These are phyloP conservation scores for Gibbula magus DNA, from an alignment of 2,888 invertebrate species.

Conservation along the genomic window DNA sequence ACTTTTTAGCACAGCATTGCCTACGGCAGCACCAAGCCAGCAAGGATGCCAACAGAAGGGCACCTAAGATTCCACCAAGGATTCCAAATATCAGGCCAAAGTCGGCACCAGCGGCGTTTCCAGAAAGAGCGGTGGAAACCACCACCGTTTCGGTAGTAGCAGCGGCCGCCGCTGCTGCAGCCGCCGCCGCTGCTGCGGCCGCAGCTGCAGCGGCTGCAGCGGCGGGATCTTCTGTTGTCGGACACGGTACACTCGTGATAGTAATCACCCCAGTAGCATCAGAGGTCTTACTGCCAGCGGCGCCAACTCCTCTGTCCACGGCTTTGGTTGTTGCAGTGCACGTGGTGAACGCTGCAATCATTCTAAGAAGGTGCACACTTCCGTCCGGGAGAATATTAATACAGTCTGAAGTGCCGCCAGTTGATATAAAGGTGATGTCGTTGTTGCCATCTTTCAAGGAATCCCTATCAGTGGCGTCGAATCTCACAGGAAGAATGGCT, in stretches of 20 bases:
- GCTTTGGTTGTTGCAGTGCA: background rate
- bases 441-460: background rate
- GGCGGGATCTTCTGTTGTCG: background rate
- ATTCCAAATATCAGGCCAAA: background rate
- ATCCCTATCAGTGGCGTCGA: background rate
- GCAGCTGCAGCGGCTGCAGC: background rate
- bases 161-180: background rate
- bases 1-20: background rate
- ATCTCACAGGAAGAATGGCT: background rate
- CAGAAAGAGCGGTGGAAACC: background rate
- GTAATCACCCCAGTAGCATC: background rate
- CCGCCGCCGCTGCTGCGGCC: background rate
- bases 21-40: conserved; percentile 1
- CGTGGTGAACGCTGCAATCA: background rate
- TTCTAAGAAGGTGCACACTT: background rate
- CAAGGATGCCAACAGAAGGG: background rate
- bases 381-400: background rate
- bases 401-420: background rate
- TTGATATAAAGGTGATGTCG: background rate
- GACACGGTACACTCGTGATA: background rate
- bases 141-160: background rate
- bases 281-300: background rate
- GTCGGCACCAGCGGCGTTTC: background rate
- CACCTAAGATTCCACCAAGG: background rate
- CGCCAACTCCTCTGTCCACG: background rate